Base-by-base conservation (phyloP, 2,888 invertebrate species). In the Rhorus exstirpatorius region DNA sequence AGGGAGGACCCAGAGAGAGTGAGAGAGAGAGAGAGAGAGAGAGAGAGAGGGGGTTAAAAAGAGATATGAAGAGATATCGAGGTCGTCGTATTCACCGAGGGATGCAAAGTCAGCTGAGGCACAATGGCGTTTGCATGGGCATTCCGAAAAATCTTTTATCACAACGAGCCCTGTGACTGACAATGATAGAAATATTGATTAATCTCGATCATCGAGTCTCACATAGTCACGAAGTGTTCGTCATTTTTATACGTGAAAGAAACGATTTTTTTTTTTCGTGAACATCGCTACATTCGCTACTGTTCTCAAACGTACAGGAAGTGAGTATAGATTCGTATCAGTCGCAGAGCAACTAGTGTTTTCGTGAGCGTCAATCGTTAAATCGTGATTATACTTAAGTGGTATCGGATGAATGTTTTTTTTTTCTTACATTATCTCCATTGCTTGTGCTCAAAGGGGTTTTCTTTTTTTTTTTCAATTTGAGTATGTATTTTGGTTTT, bases 281-380 rank as follows among this genome's bases (percentile, higher is more conserved):
- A 58, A 10, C 24, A 65, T 60, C 80, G 44, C 38, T 1, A 71
- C 68, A 60, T 26, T 72, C 80, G 35, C n/a, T n/a, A 72, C 72
- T 60, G 51, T 72, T 75, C 78, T 67, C 17, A 41, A 72, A 74
- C 58, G 26, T 21, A 44, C 31, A 58, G n/a, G 53, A 51, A 61
- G 88, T 88, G 81, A 89, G 89, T 83, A 84, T 38, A 60, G 44
- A 68, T 65, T 44, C 24, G 63, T 71, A 58, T 55, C 71, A 46
- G 12, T 46, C 53, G 46, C 58, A 58, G 63, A 86, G 88, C 88
- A 90, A 89, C 87, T 89, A 89, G 88, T 90, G 87, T 88, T 87
- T 87, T 76, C 81, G 83, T 77, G 79, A 67, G 70, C 41, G 78
- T 79, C 79, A 35, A 81, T 83, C 71, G 63, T 83, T 55, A 70